Evolutionary conservation across 2,797 vertebrate species (phyloP), one percentile per base, ranked within the genome.

Genomic region (Crocodylus rhombifer): DNA sequence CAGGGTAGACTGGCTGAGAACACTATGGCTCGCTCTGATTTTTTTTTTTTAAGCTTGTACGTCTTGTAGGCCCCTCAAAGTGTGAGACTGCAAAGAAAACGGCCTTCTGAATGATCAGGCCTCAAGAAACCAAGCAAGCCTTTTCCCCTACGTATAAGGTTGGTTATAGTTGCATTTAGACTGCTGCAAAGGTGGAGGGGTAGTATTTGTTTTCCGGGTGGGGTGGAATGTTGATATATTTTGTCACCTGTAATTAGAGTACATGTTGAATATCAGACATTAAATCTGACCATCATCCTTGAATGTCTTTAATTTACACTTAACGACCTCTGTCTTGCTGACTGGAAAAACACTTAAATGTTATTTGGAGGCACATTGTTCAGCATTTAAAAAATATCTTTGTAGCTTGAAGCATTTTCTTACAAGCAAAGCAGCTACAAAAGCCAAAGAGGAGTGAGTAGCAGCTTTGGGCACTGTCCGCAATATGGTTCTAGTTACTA

Each of bases 371-470:
- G 42, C 42, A 51, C 42, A 51, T 51, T 51, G 42, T 51, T 51
- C 42, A 51, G 42, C 42, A 11, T 26, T 71, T 69, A 58, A 28
- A 16, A 25, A 55, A 5, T 82, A 23, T 14, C 58, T 12, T 67
- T 67, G n/a, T 57, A 69, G 56, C n/a, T 51, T 51, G 42, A 51
- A 51, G 10, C 42, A 51, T 30, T 30, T 81, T 23, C 71, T 71
- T 26, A 79, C 16, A 16, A 55, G 67, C 18, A 21, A 80, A 90
- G 55, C 25, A 17, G 20, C 76, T 81, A 26, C 2, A 1, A 77
- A 80, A 90, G 55, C 55, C 60, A 81, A 88, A 79, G 77, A 74
- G 75, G 74, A 92, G 55, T 78, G 74, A 92, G 55, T 78, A 10
- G 2, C 42, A 0, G 2, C 42, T 94, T 84, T 15, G n/a, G 58